Evolutionary conservation across 2,888 invertebrate genomes (phyloP).

Genomic region (Aspidapion aeneum): DNA sequence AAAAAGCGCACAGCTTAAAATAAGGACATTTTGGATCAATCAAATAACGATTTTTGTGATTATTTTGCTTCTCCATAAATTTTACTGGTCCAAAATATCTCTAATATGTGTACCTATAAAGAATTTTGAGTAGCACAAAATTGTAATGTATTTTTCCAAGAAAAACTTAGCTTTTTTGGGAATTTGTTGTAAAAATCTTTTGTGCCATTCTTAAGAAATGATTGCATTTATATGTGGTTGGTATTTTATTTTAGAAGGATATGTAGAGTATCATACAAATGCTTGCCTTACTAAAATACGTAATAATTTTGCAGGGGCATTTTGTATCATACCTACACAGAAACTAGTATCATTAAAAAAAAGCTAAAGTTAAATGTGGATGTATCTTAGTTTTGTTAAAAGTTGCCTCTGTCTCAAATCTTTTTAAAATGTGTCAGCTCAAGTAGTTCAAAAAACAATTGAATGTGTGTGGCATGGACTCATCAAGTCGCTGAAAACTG

Average conservation of each 20-base stretch:
- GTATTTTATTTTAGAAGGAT: background rate
- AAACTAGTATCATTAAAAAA: constrained; percentile 3
- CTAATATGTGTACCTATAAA: background rate
- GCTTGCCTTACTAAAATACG: background rate
- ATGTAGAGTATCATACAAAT: background rate
- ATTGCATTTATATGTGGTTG: constrained; percentile 41
- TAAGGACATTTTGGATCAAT: too few species aligned
- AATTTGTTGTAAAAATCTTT: constrained; percentile 27
- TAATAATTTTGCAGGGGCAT: too few species aligned
- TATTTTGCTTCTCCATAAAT: too few species aligned
- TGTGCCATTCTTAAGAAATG: constrained; percentile 41
- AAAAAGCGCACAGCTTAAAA: background rate
- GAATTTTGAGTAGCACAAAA: background rate
- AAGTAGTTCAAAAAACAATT: background rate
- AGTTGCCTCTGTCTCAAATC: too few species aligned
- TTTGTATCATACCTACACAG: too few species aligned
- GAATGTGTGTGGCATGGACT: background rate
- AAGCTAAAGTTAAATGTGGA: too few species aligned
- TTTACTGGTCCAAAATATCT: too few species aligned
- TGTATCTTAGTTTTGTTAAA: too few species aligned
- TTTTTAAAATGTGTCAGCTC: background rate
- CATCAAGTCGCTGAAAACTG: background rate
- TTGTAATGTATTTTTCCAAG: background rate
- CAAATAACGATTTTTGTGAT: too few species aligned
- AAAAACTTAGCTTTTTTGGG: constrained; percentile 3